These are phyloP conservation scores for Columba janthina DNA, from an alignment of 2,113 vertebrate genomes.

Conservation along the genomic window DNA sequence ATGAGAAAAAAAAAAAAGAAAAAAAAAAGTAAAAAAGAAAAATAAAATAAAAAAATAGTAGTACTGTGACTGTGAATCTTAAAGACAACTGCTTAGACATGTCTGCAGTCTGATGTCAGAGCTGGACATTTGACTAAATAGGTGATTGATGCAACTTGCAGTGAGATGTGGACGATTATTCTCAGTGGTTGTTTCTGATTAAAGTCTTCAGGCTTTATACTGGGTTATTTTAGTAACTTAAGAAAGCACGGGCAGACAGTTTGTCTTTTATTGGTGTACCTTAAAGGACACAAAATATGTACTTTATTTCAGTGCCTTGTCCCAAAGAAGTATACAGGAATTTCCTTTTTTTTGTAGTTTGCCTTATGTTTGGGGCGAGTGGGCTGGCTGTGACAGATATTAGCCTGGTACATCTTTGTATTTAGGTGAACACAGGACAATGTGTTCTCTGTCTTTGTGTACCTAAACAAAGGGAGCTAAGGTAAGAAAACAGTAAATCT, in stretches of 20 bases:
- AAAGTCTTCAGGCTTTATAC: background rate
- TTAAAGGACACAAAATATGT: background rate
- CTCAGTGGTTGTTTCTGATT: background rate
- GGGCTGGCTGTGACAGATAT: background rate
- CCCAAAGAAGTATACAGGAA: background rate
- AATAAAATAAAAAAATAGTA: background rate
- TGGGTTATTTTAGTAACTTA: background rate
- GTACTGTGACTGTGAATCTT: background rate
- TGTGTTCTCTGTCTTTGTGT: background rate
- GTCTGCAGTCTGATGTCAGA: background rate
- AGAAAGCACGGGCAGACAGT: background rate
- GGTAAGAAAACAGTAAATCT: accelerated
- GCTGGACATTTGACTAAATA: background rate
- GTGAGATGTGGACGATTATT: background rate
- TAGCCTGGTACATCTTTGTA: background rate
- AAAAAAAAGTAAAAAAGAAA: background rate
- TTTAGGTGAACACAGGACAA: background rate
- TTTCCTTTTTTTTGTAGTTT: background rate
- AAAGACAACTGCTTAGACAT: background rate
- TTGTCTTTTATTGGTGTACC: background rate
- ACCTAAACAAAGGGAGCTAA: background rate
- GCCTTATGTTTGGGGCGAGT: background rate
- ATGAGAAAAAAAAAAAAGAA: background rate
- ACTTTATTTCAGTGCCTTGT: background rate
- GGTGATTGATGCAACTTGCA: background rate